Conservation (phyloP, 2,797 vertebrate species). For the Dendrocincla fuliginosa region DNA sequence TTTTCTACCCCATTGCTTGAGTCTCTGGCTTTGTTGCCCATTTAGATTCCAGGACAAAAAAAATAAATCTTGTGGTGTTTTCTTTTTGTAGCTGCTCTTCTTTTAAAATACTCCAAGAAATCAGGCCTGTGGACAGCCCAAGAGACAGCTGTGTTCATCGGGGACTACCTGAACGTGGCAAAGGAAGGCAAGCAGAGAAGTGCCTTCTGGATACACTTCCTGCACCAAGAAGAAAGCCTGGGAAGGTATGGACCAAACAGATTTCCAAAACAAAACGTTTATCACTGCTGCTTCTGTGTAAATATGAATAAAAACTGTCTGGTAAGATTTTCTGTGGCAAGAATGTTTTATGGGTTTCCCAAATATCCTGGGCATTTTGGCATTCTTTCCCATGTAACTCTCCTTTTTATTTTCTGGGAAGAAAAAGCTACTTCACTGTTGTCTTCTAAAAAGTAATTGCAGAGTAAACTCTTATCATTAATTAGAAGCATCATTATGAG, state of each 20-base stretch:
- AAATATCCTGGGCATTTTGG: background rate
- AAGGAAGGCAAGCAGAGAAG: slow-evolving; percentile 86
- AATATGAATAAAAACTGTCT: background rate
- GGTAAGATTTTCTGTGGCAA: background rate
- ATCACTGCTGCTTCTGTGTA: background rate
- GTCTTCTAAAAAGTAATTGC: background rate
- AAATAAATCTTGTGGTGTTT: background rate
- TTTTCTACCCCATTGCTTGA: background rate
- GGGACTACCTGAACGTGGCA: slow-evolving; percentile 77
- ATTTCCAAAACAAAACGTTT: background rate
- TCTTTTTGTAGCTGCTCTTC: slow-evolving; percentile 82
- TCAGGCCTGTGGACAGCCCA: slow-evolving; percentile 87
- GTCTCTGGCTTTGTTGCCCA: background rate
- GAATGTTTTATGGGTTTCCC: background rate
- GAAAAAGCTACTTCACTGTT: background rate
- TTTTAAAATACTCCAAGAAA: slow-evolving; percentile 92
- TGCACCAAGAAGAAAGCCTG: slow-evolving; percentile 93
- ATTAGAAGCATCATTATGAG: background rate
- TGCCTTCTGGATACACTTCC: slow-evolving; percentile 88
- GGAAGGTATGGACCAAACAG: slow-evolving; percentile 80
- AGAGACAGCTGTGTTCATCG: slow-evolving; percentile 86
- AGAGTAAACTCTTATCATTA: background rate
- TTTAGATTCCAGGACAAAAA: background rate
- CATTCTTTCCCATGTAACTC: background rate
- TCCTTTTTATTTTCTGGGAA: background rate